Base-by-base conservation (phyloP, 2,113 vertebrate species). In the Oriolus oriolus region DNA sequence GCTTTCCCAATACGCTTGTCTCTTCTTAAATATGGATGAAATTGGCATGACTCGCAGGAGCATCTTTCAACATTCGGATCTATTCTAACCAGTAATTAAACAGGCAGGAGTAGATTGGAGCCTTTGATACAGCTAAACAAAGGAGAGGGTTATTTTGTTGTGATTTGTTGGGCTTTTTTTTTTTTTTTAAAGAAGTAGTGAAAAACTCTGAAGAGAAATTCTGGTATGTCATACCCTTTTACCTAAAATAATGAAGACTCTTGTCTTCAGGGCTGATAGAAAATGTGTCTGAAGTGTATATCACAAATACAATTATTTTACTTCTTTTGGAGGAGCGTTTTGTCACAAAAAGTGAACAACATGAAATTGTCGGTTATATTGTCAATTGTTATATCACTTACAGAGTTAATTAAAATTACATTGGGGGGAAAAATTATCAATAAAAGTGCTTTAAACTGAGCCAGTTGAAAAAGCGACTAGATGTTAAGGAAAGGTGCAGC, bases 371-470 rank as follows among this genome's bases (percentile, higher is more conserved):
- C 42, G 27, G 12, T 82, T 94, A 4, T 24, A 27, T 44, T 3
- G 2, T 82, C 33, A 50, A 11, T 20, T 0, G 0, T 65, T 78
- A 7, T 17, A 37, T 65, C 8, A 13, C 6, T 42, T 74, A 5
- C 31, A 79, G 16, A 84, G 69, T n/a, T 1, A 63, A 76, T 92
- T 86, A 10, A 64, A 19, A 44, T 41, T 10, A 12, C 22, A 20
- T 5, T 57, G 26, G 7, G 26, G n/a, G 23, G 18, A 18, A 63
- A 41, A 85, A 66, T 3, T 33, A 20, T 31, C 16, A 37, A 3
- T 57, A 69, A 20, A 77, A 77, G 16, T 5, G 7, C 17, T 84
- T 50, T 73, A 64, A 83, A 59, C 10, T 42, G 63, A 75, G 37
- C 9, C 13, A 49, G 26, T 30, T 90, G 39, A 71, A 63, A 75